Base-by-base conservation (phyloP, 1,140 invertebrate genomes). In the Cotesia chilonis region DNA sequence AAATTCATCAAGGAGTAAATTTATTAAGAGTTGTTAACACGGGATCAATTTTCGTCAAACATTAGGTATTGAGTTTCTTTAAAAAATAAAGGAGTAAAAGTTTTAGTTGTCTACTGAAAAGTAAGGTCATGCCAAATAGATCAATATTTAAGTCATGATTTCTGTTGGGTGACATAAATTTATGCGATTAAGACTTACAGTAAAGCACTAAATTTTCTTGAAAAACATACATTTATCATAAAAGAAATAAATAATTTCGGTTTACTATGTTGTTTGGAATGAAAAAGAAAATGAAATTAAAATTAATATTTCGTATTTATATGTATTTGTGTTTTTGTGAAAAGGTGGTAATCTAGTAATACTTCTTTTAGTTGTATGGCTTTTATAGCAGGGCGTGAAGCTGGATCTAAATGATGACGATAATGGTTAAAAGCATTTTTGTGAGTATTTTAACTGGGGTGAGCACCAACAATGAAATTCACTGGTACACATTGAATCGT, bases 381-480 rank as follows among this genome's bases (percentile, higher is more conserved):
- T 70, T 60, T 70, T 70, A 59, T 70, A 36, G 17, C 59, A n/a
- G 10, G 68, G 68, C 68, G 57, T 60, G 38, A 70, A 38, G 57
- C 68, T 38, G 68, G 68, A 70, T 60, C 68, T 61, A 57, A 70
- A 70, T 47, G 55, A 38, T 60, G 57, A 38, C 68, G 20, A 37
- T 38, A 70, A 60, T 70, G 57, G 59, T 51, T 51, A 3, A 52
- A 57, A n/a, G 37, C 57, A 37, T 61, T 5, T 57, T 12, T 47
- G 57, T 55, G 57, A 55, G 57, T 61, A 61, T 60, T 70, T 47
- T 70, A 61, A 38, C 4, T 61, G 57, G 68, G 68, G 68, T 70
- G 68, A 61, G 57, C 68, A 47, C 20, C 35, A 57, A 69, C 67
- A 69, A 69, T 69, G 35, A 52, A 68, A 69, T n/a, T n/a, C 28